Evolutionary conservation across 1,140 invertebrate species (phyloP).

Genomic region (Mycetomoellerius zeteki): DNA sequence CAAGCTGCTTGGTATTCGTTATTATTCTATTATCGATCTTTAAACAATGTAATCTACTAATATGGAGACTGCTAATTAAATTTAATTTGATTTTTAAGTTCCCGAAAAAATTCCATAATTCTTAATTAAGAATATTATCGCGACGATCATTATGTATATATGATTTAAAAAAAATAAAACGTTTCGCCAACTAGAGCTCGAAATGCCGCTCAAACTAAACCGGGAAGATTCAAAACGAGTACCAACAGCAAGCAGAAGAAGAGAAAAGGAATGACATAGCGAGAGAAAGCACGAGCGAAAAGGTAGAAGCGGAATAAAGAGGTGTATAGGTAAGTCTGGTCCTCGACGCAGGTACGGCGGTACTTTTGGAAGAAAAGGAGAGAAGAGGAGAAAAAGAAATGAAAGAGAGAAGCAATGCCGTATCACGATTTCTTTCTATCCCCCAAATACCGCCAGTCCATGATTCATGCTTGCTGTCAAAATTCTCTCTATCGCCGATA

Average conservation of each 20-base stretch:
- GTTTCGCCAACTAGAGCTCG: neutral
- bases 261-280: slow-evolving; percentile 50
- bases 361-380: slow-evolving; percentile 59
- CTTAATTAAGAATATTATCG: neutral
- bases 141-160: neutral
- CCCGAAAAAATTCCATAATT: neutral
- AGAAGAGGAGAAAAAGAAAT: slow-evolving; percentile 63
- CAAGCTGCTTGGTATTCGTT: neutral
- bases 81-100: neutral
- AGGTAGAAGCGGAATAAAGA: slow-evolving; percentile 36
- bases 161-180: neutral
- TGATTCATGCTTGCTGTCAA: slow-evolving; percentile 7
- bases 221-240: slow-evolving; percentile 10
- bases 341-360: slow-evolving; percentile 48
- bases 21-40: neutral
- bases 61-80: neutral
- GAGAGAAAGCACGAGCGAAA: slow-evolving; percentile 57
- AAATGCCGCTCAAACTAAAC: slow-evolving; percentile 7
- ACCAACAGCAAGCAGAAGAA: slow-evolving; percentile 12
- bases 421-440: slow-evolving; percentile 8
- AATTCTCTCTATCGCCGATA: neutral
- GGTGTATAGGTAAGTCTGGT: slow-evolving; percentile 24
- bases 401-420: slow-evolving; percentile 61
- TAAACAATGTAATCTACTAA: neutral
- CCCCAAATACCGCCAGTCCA: neutral